Conservation (phyloP, 2,797 vertebrate genomes). For the Gouania willdenowi region DNA sequence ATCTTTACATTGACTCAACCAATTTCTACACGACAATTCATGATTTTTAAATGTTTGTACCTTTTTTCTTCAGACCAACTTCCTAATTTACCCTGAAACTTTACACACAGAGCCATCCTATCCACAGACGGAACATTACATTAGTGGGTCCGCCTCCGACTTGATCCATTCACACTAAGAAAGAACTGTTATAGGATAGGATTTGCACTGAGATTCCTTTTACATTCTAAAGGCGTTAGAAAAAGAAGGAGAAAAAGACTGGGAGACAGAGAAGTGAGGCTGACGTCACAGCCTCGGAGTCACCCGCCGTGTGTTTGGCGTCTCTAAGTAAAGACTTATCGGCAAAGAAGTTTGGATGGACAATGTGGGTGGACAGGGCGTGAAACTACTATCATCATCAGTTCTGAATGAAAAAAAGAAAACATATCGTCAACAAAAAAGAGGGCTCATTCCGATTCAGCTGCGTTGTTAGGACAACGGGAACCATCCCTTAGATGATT, state of each 20-base stretch:
- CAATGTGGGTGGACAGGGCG: conserved; percentile 92
- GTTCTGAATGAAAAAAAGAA: conserved; percentile 96
- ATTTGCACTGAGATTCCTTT: conserved; percentile 68
- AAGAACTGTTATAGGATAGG: conserved; percentile 57
- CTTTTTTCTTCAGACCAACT: too few relatives aligned
- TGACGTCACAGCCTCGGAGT: conserved; percentile 81
- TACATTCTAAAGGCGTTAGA: conserved; percentile 71
- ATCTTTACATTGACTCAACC: too few relatives aligned
- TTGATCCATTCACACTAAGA: conserved; percentile 68
- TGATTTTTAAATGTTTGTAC: too few relatives aligned
- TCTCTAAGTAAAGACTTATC: conserved; percentile 82
- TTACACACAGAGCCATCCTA: conserved; percentile 8
- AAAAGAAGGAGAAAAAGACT: conserved; percentile 70
- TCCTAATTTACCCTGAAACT: too few relatives aligned
- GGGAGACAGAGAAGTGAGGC: conserved; percentile 63
- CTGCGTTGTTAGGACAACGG: conserved; percentile 99
- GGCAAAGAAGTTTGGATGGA: conserved; percentile 80
- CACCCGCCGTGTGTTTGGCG: conserved; percentile 82
- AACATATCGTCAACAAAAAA: conserved; percentile 98
- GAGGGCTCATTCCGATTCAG: conserved; percentile 92
- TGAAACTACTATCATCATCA: conserved; percentile 99
- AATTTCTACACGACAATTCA: too few relatives aligned
- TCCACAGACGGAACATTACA: conserved; percentile 45
- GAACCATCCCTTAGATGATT: conserved; percentile 99
- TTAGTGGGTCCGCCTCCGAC: conserved; percentile 52